Base-by-base conservation (phyloP, 1,140 invertebrate genomes). In the Pemphigus obesinymphae region DNA sequence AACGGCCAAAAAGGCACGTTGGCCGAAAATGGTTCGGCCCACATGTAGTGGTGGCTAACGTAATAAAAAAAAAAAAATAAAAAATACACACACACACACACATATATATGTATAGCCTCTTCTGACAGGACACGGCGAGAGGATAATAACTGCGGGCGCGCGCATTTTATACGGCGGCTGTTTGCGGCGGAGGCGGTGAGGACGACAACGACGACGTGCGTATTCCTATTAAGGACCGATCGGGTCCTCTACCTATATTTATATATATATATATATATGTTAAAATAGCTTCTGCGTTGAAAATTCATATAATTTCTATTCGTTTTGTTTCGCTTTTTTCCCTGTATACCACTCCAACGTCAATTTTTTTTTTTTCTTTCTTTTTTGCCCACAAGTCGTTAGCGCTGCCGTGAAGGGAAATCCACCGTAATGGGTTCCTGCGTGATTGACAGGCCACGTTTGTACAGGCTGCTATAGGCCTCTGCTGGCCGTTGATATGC, bases 271-370 rank as follows among this genome's bases (percentile, higher is more conserved):
- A 48, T n/a, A n/a, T n/a, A n/a, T 45, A 48, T 63, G 31, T 50
- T 43, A 73, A 73, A 73, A 73, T 73, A 23, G 29, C n/a, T 73
- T 31, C 20, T 48, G 70, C 70, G 20, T 73, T 31, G 70, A 26
- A 73, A 73, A 73, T 73, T 50, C 50, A 73, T 73, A 73, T 73
- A 73, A 45, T 73, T 73, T 73, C 70, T 50, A 34, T 17, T 63
- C 15, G 61, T 63, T 63, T 63, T 20, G 31, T n/a, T n/a, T n/a
- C n/a, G n/a, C n/a, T n/a, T n/a, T n/a, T n/a, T n/a, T n/a, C n/a
- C n/a, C n/a, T n/a, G n/a, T n/a, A n/a, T n/a, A n/a, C n/a, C n/a
- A n/a, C n/a, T n/a, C n/a, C n/a, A n/a, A n/a, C n/a, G n/a, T n/a
- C n/a, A n/a, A n/a, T n/a, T n/a, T n/a, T n/a, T n/a, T 26, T 55